Conservation (phyloP, 2,797 vertebrate genomes). For the Smutsia temminckii region DNA sequence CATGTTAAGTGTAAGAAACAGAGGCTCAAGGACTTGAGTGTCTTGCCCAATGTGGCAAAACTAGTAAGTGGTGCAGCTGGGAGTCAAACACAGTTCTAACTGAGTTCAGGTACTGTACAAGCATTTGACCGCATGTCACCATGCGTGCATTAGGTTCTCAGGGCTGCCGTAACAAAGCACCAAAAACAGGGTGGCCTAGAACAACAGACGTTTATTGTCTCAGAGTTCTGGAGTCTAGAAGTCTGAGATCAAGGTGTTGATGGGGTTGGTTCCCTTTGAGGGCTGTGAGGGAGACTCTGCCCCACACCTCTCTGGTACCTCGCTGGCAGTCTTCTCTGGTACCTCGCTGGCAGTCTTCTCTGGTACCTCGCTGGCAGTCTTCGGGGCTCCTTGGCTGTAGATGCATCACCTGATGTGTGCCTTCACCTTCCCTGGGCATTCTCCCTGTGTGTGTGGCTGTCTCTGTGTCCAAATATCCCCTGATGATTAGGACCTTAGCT, state of each 20-base stretch:
- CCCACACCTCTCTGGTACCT: neutral
- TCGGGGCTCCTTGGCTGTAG: neutral
- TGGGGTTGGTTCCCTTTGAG: neutral
- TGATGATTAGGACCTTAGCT: neutral
- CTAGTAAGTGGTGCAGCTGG: neutral
- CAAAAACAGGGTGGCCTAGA: neutral
- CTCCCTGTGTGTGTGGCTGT: neutral
- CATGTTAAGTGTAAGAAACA: neutral
- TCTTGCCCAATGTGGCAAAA: neutral
- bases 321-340: neutral
- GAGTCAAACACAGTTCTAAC: neutral
- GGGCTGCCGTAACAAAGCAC: neutral
- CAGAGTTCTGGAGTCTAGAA: neutral
- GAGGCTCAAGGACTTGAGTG: neutral
- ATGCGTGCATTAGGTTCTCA: neutral
- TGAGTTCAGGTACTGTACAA: neutral
- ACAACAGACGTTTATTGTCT: neutral
- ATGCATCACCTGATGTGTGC: neutral
- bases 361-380: neutral
- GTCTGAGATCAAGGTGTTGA: neutral
- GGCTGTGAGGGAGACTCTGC: neutral
- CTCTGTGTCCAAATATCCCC: neutral
- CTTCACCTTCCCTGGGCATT: neutral
- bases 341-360: neutral
- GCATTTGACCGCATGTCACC: fast-evolving